A percentile compares a stretch with the other conserved stretches of the same genome.
phyloP scores from a whole-genome alignment of 2,888 invertebrate species.

The Tetrapedia diversipes region DNA sequence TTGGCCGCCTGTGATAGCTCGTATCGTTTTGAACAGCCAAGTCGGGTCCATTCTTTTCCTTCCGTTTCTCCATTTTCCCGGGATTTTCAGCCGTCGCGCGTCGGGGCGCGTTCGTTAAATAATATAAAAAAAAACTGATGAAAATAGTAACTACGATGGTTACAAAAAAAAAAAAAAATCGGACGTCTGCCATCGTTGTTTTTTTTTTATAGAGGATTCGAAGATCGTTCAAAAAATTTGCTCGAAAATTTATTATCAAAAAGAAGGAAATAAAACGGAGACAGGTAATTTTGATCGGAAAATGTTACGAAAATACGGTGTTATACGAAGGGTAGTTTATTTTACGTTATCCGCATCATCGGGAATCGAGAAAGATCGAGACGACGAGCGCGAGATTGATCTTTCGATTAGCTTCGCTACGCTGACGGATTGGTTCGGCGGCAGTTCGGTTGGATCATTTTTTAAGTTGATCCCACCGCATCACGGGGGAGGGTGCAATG shows the following conservation, averaged over 20 bases:
- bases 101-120: slow-evolving; percentile 40
- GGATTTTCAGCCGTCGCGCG: slow-evolving; percentile 44
- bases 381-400: slow-evolving; percentile 53
- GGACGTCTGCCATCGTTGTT: neutral
- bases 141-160: too few relatives aligned
- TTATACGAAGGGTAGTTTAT: neutral
- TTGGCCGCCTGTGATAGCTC: slow-evolving; percentile 76
- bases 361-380: slow-evolving; percentile 25
- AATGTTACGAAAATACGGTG: neutral
- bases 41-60: slow-evolving; percentile 67
- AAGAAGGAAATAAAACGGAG: too few relatives aligned
- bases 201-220: neutral
- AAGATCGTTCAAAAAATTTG: too few relatives aligned
- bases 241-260: too few relatives aligned
- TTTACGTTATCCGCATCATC: slow-evolving; percentile 2
- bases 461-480: slow-evolving; percentile 74
- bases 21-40: slow-evolving; percentile 74
- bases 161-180: neutral
- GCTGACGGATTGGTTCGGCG: slow-evolving; percentile 54
- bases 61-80: slow-evolving; percentile 48
- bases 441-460: slow-evolving; percentile 73
- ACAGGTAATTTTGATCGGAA: neutral
- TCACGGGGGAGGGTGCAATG: slow-evolving; percentile 65
- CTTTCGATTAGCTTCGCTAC: slow-evolving; percentile 59
- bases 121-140: slow-evolving; percentile 20